These are phyloP conservation scores for Poecilia velifera DNA, from an alignment of 2,797 vertebrate genomes.

Conservation along the genomic window DNA sequence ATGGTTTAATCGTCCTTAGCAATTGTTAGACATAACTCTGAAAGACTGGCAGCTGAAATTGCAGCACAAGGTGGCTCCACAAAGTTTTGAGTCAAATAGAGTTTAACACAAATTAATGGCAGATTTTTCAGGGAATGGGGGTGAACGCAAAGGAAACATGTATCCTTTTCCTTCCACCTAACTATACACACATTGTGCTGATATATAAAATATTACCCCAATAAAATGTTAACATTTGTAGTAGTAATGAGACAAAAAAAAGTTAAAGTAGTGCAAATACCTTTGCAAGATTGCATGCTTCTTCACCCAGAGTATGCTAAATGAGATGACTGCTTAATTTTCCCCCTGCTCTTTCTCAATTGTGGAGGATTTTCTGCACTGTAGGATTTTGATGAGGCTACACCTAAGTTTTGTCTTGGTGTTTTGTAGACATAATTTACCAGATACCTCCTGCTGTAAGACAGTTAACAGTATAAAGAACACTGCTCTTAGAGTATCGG, in stretches of 20 bases:
- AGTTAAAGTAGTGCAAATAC: no score
- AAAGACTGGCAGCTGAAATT: neutral
- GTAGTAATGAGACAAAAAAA: neutral
- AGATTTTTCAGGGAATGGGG: neutral
- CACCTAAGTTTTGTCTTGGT: conserved; percentile 77
- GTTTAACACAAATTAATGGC: no score
- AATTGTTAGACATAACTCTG: neutral
- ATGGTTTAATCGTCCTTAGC: neutral
- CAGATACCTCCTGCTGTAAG: conserved; percentile 93
- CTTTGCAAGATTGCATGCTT: neutral
- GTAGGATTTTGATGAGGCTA: conserved; percentile 56
- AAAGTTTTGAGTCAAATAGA: neutral
- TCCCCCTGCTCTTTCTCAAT: conserved; percentile 25
- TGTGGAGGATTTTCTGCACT: conserved; percentile 45
- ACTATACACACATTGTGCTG: neutral
- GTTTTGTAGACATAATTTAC: conserved; percentile 94
- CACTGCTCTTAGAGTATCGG: conserved; percentile 87
- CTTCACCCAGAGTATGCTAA: conserved; percentile 28
- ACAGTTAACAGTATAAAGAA: conserved; percentile 93
- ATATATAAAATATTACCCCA: neutral
- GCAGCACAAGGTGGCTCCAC: neutral
- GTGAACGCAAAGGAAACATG: neutral
- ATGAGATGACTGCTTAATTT: conserved; percentile 38
- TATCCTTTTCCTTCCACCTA: neutral
- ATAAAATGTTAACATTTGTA: neutral